Evolutionary conservation across 2,797 vertebrate species (phyloP), one percentile per base, ranked within the genome.

Genomic region (Sebastes itinus): DNA sequence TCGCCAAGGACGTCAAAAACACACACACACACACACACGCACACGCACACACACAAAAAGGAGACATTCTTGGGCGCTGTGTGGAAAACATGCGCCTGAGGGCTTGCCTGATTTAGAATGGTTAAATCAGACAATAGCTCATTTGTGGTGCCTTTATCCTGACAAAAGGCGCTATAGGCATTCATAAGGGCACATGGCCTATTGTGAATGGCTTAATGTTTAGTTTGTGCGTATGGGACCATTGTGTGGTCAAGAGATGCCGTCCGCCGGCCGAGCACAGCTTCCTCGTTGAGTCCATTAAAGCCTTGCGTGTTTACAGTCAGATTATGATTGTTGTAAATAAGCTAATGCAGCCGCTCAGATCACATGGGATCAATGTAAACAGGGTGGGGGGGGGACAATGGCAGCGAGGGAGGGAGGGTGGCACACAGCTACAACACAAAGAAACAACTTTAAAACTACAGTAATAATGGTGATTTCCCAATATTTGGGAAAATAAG

Each of bases 171-270:
- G 63, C 89, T 72, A 81, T 75, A 88, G 84, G 87, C 89, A 74
- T 84, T 92, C 83, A 78, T 72, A 76, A 75, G 70, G 60, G 89
- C 89, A 90, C 92, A 92, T 91, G 89, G 86, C 84, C 82, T 75
- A 93, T 94, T 94, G 92, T 94, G 90, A 84, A 77, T 70, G 85
- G 89, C 89, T 93, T 92, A 91, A 92, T 90, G 82, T 90, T 87
- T 74, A 20, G 88, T 87, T 84, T 84, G 81, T 88, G 83, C 74
- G 76, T 81, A 86, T 80, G 72, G 73, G 78, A 54, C 82, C 87
- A 92, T 90, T 90, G 90, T 92, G 90, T 5, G 82, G 86, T 93
- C 93, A 91, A 87, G 92, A 86, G 90, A 89, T 62, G 85, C 77
- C 16, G 67, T 73, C 63, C 73, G 13, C 61, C 13, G 13, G 68